These are phyloP conservation scores for Erynnis tages DNA, from an alignment of 2,888 invertebrate genomes.

Conservation along the genomic window DNA sequence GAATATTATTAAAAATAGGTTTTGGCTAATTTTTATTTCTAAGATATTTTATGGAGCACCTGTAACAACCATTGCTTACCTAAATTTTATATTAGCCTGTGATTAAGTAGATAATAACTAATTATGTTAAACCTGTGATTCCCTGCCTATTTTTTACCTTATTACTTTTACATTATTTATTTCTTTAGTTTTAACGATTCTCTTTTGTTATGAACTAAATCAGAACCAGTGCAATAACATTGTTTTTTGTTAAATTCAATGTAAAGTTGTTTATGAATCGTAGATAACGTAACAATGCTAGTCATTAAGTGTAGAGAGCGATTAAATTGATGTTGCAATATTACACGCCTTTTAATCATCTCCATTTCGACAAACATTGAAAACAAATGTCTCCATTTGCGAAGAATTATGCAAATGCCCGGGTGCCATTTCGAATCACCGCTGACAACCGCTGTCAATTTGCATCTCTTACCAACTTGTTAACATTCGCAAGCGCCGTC, in stretches of 20 bases:
- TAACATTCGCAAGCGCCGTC: slow-evolving; percentile 48
- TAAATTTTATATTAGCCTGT: too few relatives aligned
- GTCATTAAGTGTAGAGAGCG: slow-evolving; percentile 18
- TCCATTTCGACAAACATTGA: slow-evolving; percentile 49
- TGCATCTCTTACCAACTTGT: slow-evolving; percentile 73
- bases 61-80: too few relatives aligned
- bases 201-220: too few relatives aligned
- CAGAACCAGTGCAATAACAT: slow-evolving; percentile 18
- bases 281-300: slow-evolving; percentile 16
- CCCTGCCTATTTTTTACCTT: too few relatives aligned
- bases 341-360: slow-evolving; percentile 54
- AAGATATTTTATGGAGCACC: too few relatives aligned
- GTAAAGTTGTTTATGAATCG: not conserved
- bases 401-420: slow-evolving; percentile 70
- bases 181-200: not conserved
- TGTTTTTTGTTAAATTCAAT: not conserved
- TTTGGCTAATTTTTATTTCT: too few relatives aligned
- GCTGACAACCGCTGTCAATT: slow-evolving; percentile 73
- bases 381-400: slow-evolving; percentile 57
- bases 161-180: too few relatives aligned
- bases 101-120: too few relatives aligned
- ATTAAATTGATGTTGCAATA: slow-evolving; percentile 24
- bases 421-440: slow-evolving; percentile 73
- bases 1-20: too few relatives aligned
- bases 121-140: too few relatives aligned